Evolutionary conservation across 2,113 vertebrate species (phyloP).

Genomic region (Clarias gariepinus): DNA sequence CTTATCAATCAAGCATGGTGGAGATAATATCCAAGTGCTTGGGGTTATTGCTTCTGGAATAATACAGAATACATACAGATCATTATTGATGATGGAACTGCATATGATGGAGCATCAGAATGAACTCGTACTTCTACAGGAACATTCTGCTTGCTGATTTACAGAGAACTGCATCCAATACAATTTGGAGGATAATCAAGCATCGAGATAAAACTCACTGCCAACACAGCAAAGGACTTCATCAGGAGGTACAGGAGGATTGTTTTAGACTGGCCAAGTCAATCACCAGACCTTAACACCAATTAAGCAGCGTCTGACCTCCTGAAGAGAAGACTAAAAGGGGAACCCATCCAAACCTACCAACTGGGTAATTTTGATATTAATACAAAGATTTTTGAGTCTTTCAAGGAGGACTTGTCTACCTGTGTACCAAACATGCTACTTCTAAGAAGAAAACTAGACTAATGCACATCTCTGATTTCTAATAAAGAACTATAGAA

Average conservation of each 20-base stretch:
- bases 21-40: neutral
- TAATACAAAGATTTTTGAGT: too few species aligned
- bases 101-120: neutral
- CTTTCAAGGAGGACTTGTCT: too few species aligned
- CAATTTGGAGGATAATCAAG: neutral
- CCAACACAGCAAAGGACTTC: neutral
- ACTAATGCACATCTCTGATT: too few species aligned
- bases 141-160: neutral
- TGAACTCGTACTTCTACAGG: neutral
- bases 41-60: neutral
- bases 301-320: neutral
- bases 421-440: too few species aligned
- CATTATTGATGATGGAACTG: neutral
- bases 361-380: too few species aligned
- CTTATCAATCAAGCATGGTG: neutral
- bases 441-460: too few species aligned
- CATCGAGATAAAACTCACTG: neutral
- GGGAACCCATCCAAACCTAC: neutral
- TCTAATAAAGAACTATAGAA: too few species aligned
- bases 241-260: neutral
- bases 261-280: neutral
- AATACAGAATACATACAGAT: neutral
- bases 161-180: neutral
- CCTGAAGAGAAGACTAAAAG: neutral
- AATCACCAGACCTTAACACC: neutral